Evolutionary conservation across 2,888 invertebrate species (phyloP).

Genomic region (Rotaria sp.): DNA sequence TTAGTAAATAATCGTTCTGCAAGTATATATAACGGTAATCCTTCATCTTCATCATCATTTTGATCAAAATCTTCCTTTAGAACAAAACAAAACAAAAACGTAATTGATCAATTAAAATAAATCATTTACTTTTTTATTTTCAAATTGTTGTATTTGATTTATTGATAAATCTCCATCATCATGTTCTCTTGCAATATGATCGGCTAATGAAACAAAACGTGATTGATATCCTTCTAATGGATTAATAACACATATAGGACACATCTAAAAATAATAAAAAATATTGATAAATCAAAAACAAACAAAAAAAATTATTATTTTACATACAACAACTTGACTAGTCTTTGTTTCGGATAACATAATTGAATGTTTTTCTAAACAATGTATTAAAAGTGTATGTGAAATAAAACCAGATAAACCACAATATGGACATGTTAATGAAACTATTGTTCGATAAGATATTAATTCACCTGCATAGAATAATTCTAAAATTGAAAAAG

Average conservation of each 20-base stretch:
- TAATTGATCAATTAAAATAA: neutral
- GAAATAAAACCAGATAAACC: constrained; percentile 76
- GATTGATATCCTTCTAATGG: neutral
- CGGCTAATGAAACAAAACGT: neutral
- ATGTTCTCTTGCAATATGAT: constrained; percentile 1
- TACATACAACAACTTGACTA: neutral
- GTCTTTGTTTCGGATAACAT: neutral
- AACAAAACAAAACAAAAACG: neutral
- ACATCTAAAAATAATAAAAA: neutral
- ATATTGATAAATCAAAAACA: neutral
- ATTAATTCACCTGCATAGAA: constrained; percentile 90
- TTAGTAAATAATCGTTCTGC: neutral
- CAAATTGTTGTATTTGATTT: neutral
- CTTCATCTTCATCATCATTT: neutral
- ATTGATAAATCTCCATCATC: neutral
- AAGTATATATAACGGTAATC: neutral
- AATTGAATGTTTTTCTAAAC: neutral
- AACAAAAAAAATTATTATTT: neutral
- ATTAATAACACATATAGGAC: neutral
- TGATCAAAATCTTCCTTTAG: neutral
- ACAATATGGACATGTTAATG: constrained; percentile 95
- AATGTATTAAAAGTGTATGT: neutral
- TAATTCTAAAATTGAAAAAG: constrained; percentile 64
- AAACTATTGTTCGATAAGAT: constrained; percentile 78
- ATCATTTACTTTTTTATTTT: neutral